Evolutionary conservation across 1,140 invertebrate genomes (phyloP), one percentile per base, ranked within the genome.

Genomic region (Drosophila mayri): DNA sequence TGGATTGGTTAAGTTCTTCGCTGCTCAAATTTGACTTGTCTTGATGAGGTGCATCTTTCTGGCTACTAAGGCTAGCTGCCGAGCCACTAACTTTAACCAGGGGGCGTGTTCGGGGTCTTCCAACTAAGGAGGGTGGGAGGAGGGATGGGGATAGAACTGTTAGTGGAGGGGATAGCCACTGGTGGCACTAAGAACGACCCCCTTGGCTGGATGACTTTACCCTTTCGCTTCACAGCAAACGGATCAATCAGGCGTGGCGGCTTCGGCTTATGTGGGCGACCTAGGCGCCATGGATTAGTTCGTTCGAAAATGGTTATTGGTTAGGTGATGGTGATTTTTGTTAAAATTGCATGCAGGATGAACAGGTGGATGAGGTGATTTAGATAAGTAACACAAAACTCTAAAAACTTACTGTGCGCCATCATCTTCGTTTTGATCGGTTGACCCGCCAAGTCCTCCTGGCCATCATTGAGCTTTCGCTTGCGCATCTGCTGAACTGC

Each of bases 71-170:
- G 71, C 76, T 16, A 78, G 43, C 61, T 70, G 43, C 61, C 70
- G 58, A 75, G 65, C 44, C 54, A 68, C 49, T 18, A 49, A 79
- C 63, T 50, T 59, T 81, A 7, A 62, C 73, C 37, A 91, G 55
- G 11, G 87, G 92, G 30, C 76, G 92, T 28, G 90, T 94, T 1
- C 93, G 86, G 11, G 93, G 93, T 61, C 93, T 87, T 46, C 94
- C 94, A 70, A 93, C 92, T 87, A 55, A 8, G 52, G 20, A 4
- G 47, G 25, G 4, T 11, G 20, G 35, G 78, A 61, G 25, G 4
- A 7, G 20, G 35, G 78, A 61, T 65, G 66, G 64, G 50, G 71
- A 58, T 65, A 58, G 49, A 74, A 66, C 41, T 65, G 76, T 88
- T 87, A 83, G 73, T 81, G 61, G 57, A 46, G 44, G 43, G 40